Base-by-base conservation (phyloP, 2,113 vertebrate genomes). In the Equus przewalskii region DNA sequence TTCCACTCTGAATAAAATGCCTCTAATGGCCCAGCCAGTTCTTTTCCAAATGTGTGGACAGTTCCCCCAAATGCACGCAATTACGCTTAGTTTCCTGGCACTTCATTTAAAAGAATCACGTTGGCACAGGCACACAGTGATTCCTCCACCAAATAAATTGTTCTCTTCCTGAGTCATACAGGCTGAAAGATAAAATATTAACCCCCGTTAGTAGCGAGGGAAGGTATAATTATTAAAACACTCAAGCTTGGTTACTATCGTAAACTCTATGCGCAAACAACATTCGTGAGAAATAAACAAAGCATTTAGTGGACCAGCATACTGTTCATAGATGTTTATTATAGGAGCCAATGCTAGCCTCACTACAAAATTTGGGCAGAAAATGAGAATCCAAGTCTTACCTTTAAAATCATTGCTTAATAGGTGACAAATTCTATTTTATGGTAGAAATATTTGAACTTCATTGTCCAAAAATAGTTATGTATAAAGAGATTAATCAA, bases 1-100 rank as follows among this genome's bases (percentile, higher is more conserved):
- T 95, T 97, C 14, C 51, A 18, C 33, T 62, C 15, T 51, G 44
- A 97, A 36, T 67, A 79, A 96, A 97, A 91, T 93, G 26, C 58
- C 65, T 14, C 24, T 65, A 65, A 89, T 83, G 64, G 46, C 18
- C 10, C 19, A 18, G n/a, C 18, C 64, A 41, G n/a, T 79, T 65
- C 22, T 86, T 96, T 94, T 93, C 80, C 84, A 87, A 73, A 36
- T 51, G 26, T 19, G 28, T 19, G 28, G 19, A 80, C 8, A n/a
- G 13, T 82, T 97, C 7, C 67, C 72, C 51, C 28, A 41, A 88
- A 92, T 85, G 1, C 28, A 51, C 69, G 82, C n/a, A 56, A 60
- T 89, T 86, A 82, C 46, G 67, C 81, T 85, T 76, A 58, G 51
- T 85, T 96, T 96, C 91, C 65, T 91, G 89, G 67, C 30, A 58